A percentile compares a stretch with the other conserved stretches of the same genome.
Conservation (phyloP, 1,140 invertebrate species). For the Coenobita brevimanus region DNA sequence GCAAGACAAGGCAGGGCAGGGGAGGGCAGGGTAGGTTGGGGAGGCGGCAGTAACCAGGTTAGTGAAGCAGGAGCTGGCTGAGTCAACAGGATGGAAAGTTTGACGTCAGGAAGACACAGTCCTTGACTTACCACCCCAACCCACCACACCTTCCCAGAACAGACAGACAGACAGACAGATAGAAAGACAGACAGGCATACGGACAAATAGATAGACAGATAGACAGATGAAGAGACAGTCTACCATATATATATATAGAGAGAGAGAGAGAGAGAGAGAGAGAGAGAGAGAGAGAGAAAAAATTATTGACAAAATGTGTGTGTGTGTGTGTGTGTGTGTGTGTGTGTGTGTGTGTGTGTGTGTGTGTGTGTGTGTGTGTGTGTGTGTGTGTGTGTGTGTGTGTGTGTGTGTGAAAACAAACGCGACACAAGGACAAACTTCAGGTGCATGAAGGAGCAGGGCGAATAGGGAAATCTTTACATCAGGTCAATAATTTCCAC, state of each 20-base stretch:
- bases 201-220: not conserved
- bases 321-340: not conserved
- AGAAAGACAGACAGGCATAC: not conserved
- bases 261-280: constrained; percentile 15
- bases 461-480: no score
- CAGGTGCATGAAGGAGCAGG: no score
- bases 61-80: no score
- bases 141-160: not conserved
- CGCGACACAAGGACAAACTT: no score
- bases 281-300: no score
- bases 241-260: not conserved
- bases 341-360: not conserved
- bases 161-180: constrained; percentile 8
- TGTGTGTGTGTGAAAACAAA: not conserved
- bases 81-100: no score
- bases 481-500: no score
- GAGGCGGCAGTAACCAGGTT: not conserved
- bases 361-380: not conserved
- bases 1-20: not conserved
- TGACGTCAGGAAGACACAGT: no score
- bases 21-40: not conserved
- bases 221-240: not conserved
- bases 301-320: not conserved
- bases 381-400: not conserved
- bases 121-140: no score